phyloP scores from a whole-genome alignment of 2,888 invertebrate genomes.

The Trachelus stipa region DNA sequence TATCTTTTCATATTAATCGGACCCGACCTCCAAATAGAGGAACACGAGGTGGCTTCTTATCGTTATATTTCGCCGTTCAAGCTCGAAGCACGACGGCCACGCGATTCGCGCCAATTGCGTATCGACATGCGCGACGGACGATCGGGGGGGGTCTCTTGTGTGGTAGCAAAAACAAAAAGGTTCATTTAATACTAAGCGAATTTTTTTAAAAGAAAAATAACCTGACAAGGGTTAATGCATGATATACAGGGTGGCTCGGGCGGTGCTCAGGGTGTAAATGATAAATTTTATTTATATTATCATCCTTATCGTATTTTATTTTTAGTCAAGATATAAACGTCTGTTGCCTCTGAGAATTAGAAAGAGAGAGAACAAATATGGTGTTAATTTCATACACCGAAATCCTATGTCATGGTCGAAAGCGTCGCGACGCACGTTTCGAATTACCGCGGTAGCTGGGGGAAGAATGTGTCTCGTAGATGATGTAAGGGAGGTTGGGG shows the following conservation, averaged over 20 bases:
- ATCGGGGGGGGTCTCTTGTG: neutral
- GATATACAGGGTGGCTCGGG: neutral
- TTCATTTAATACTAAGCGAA: no score
- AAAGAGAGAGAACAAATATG: no score
- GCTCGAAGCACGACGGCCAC: neutral
- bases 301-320: neutral
- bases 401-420: neutral
- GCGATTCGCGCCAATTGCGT: neutral
- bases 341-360: neutral
- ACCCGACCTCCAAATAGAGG: slow-evolving; percentile 9
- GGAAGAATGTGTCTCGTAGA: neutral
- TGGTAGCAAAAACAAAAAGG: neutral
- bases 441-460: neutral
- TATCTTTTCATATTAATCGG: slow-evolving; percentile 14
- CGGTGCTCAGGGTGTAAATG: neutral
- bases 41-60: neutral
- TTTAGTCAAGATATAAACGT: neutral
- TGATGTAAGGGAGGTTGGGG: neutral
- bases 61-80: neutral
- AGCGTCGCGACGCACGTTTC: neutral
- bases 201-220: neutral
- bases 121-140: neutral
- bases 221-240: neutral
- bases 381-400: neutral
- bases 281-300: neutral